Evolutionary conservation across 2,888 invertebrate species (phyloP), one percentile per base, ranked within the genome.

Genomic region (Zhengitettix transpicula): DNA sequence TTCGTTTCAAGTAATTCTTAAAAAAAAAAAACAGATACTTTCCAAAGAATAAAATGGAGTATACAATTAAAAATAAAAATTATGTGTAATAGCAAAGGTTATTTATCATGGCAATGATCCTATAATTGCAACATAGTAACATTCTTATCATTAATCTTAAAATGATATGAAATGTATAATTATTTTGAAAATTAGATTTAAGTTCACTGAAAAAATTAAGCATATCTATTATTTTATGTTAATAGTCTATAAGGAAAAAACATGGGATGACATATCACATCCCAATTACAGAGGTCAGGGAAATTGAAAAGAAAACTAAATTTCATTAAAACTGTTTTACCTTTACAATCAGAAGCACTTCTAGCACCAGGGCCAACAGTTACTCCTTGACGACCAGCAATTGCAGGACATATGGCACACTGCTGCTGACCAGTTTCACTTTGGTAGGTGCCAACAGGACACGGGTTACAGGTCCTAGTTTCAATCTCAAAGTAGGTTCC

Each of bases 361-460:
- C 93, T 80, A 0, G 94, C 91, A 41, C 94, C 94, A 5, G 85
- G 80, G 14, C 89, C 85, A 60, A 90, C 84, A 0, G 94, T 94
- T 10, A 93, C 93, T 60, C 93, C 93, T 3, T 86, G 79, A 65
- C 90, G 82, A n/a, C 92, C 93, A 15, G 91, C 89, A 62, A 94
- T 93, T 5, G 83, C 79, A 1, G 96, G 95, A 72, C 98, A 98
- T 56, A 87, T 78, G 56, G 84, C 87, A 74, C 98, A 98, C 68
- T 88, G 87, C 54, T 86, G 75, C 71, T 94, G 92, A 1, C 94
- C 94, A 1, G 88, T 83, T 74, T 94, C 92, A 63, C 95, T 93
- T 73, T 97, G 97, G 72, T 95, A 98, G 0, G 85, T 87, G 64
- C 97, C 97, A 52, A 87, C 77, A 0, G 89, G 87, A 68, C 96